These are phyloP conservation scores for Triplophysa dalaica DNA, from an alignment of 2,113 vertebrate species.

Conservation along the genomic window DNA sequence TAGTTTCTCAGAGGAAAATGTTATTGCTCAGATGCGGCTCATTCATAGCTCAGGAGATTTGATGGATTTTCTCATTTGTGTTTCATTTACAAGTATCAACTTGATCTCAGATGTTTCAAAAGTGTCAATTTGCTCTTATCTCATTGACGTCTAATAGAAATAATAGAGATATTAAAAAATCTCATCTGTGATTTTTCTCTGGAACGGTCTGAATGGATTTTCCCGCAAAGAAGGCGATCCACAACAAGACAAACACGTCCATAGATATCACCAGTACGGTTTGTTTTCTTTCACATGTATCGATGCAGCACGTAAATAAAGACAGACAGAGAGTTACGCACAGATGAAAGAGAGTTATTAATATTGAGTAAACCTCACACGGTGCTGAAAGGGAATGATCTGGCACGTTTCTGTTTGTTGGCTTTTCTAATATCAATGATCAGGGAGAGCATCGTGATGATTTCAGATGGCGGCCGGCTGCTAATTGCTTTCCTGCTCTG, in stretches of 20 bases:
- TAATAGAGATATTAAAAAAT: too few relatives aligned
- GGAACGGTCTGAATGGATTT: neutral
- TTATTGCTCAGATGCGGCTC: too few relatives aligned
- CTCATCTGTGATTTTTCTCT: too few relatives aligned
- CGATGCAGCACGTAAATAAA: neutral
- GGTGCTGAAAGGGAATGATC: slow-evolving; percentile 39
- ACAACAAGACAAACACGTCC: neutral
- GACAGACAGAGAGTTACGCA: neutral
- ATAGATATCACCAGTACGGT: neutral
- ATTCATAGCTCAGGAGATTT: too few relatives aligned
- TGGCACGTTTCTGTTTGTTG: slow-evolving; percentile 48
- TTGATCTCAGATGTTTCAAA: too few relatives aligned
- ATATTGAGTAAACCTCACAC: slow-evolving; percentile 23
- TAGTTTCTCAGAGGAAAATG: too few relatives aligned
- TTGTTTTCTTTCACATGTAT: neutral
- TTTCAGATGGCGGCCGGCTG: slow-evolving; percentile 59
- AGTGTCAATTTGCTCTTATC: too few relatives aligned
- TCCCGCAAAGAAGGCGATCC: neutral
- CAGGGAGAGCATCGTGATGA: slow-evolving; percentile 54
- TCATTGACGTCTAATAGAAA: too few relatives aligned
- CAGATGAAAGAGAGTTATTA: slow-evolving; percentile 12
- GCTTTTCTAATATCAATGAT: slow-evolving; percentile 66
- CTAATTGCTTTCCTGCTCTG: slow-evolving; percentile 67
- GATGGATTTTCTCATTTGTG: too few relatives aligned
- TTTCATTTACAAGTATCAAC: too few relatives aligned